Conservation (phyloP, 2,888 invertebrate species). For the Allophyes oxyacanthae region DNA sequence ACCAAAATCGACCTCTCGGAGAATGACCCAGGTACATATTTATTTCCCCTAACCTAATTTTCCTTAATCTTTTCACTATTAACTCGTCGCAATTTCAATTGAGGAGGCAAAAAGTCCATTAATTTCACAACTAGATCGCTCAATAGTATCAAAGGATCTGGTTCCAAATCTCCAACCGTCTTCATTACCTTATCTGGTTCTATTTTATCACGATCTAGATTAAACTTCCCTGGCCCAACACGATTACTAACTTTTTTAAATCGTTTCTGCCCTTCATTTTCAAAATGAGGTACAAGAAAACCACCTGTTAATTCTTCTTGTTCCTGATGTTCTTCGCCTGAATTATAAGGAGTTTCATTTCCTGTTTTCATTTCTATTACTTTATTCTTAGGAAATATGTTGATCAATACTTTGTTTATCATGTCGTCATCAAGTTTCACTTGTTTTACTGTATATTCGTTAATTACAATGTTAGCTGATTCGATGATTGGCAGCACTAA, state of each 20-base stretch:
- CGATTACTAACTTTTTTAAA: slow-evolving; percentile 9
- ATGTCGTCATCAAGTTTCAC: slow-evolving; percentile 17
- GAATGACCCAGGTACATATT: too few species aligned
- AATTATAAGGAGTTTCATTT: neutral
- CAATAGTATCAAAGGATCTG: neutral
- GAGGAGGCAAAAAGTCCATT: neutral
- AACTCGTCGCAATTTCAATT: neutral
- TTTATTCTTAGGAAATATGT: neutral
- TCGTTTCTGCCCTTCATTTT: slow-evolving; percentile 15
- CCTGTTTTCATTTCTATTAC: neutral
- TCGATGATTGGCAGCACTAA: slow-evolving; percentile 14
- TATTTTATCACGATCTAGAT: neutral
- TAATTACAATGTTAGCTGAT: slow-evolving; percentile 3
- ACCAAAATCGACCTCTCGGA: too few species aligned
- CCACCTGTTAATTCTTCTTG: neutral
- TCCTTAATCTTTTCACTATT: too few species aligned
- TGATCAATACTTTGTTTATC: slow-evolving; percentile 2
- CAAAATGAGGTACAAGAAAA: neutral
- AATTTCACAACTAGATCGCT: neutral
- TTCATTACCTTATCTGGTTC: neutral
- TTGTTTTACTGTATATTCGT: slow-evolving; percentile 12
- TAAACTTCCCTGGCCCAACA: neutral
- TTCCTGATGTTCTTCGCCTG: neutral
- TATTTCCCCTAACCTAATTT: too few species aligned
- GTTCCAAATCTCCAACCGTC: neutral